Conservation (phyloP, 2,888 invertebrate species). For the Eumacrocentrus americanus region DNA sequence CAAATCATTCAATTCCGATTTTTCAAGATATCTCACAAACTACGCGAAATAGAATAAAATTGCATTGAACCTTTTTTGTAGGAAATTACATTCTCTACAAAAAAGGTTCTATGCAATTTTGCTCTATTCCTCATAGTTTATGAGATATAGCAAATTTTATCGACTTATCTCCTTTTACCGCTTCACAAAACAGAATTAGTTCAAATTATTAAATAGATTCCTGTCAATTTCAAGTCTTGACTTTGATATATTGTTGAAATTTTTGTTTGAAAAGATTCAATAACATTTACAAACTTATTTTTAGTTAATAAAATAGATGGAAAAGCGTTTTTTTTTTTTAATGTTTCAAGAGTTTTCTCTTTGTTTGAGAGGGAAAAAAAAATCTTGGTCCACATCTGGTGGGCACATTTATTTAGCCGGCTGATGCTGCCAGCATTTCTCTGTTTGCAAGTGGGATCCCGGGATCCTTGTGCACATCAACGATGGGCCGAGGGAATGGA, state of each 20-base stretch:
- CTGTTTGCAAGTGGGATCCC: slow-evolving; percentile 34
- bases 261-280: background rate
- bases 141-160: no score
- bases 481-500: slow-evolving; percentile 21
- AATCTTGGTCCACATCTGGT: slow-evolving; percentile 37
- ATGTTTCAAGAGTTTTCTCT: background rate
- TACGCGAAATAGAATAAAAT: no score
- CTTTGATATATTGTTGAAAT: background rate
- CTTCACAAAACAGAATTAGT: no score
- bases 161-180: no score
- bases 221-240: background rate
- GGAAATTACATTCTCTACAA: no score
- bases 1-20: background rate
- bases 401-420: slow-evolving; percentile 40
- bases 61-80: no score
- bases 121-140: no score
- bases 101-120: no score
- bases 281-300: background rate
- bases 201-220: background rate
- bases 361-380: slow-evolving; percentile 9
- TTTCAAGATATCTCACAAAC: no score
- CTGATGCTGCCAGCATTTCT: slow-evolving; percentile 22
- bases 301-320: no score
- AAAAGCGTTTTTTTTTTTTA: background rate
- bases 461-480: slow-evolving; percentile 32